Evolutionary conservation across 2,797 vertebrate genomes (phyloP).

Genomic region (Fundulus diaphanus): DNA sequence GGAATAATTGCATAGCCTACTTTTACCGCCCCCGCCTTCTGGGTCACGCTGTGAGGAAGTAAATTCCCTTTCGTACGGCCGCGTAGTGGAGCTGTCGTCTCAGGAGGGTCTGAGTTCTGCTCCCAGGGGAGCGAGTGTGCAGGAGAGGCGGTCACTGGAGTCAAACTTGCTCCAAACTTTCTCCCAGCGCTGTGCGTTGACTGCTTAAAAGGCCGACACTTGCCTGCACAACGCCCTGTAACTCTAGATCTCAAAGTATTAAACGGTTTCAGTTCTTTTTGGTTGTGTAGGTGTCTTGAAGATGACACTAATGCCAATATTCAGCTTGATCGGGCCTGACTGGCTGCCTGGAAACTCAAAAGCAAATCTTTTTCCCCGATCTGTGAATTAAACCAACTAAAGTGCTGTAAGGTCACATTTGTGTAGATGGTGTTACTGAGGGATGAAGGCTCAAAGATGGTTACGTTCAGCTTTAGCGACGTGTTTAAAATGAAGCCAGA

Average conservation of each 20-base stretch:
- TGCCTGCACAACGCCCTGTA: slow-evolving; percentile 35
- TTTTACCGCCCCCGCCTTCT: slow-evolving; percentile 56
- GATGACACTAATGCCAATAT: slow-evolving; percentile 17
- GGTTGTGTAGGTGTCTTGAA: slow-evolving; percentile 31
- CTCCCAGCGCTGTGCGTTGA: slow-evolving; percentile 39
- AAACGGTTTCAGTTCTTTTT: slow-evolving; percentile 16
- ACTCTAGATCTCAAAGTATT: slow-evolving; percentile 42
- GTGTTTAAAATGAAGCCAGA: background rate
- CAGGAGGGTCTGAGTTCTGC: slow-evolving; percentile 44
- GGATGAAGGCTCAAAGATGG: background rate
- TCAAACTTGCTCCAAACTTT: slow-evolving; percentile 33
- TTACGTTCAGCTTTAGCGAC: background rate
- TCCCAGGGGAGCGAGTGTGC: slow-evolving; percentile 57
- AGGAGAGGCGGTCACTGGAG: slow-evolving; percentile 51
- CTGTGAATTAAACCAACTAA: background rate
- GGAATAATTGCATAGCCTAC: slow-evolving; percentile 56
- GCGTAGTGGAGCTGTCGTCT: slow-evolving; percentile 66
- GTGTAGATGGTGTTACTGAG: background rate
- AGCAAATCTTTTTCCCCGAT: background rate
- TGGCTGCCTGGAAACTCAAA: background rate
- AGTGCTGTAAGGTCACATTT: too few species aligned
- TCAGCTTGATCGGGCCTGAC: background rate
- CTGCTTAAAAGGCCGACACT: slow-evolving; percentile 53
- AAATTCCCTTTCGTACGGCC: slow-evolving; percentile 56
- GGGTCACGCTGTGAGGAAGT: slow-evolving; percentile 46